Evolutionary conservation across 1,140 invertebrate genomes (phyloP).

Genomic region (Drosophila punjabiensis): DNA sequence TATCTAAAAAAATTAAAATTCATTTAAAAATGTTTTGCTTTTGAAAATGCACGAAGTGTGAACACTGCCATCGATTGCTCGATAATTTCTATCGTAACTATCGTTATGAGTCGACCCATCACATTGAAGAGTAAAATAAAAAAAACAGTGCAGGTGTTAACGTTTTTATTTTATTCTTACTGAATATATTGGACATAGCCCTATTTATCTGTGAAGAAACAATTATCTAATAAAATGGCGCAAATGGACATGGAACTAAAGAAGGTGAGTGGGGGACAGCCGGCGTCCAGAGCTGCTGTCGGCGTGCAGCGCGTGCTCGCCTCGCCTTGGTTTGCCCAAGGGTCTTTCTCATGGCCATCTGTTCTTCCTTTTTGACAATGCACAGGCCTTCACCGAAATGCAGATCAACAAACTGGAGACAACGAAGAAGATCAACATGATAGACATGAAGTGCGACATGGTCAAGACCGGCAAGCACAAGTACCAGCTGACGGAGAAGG

Average conservation of each 20-base stretch:
- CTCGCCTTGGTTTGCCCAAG: not conserved
- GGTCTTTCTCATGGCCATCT: conserved; percentile 19
- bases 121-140: not conserved
- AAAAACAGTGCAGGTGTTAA: conserved; percentile 58
- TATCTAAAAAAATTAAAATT: too few relatives aligned
- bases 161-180: conserved; percentile 38
- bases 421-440: conserved; percentile 84
- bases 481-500: conserved; percentile 79
- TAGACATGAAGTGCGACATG: conserved; percentile 83
- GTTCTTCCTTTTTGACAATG: not conserved
- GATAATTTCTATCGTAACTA: not conserved
- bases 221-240: conserved; percentile 59
- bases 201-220: conserved; percentile 2
- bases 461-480: conserved; percentile 84
- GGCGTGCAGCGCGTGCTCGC: conserved; percentile 44
- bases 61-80: not conserved
- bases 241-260: conserved; percentile 85
- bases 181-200: conserved; percentile 5
- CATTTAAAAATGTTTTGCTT: not conserved
- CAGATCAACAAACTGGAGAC: conserved; percentile 84
- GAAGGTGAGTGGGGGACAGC: conserved; percentile 53
- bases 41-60: not conserved
- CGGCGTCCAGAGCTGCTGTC: not conserved
- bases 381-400: conserved; percentile 84
- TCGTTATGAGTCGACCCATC: conserved; percentile 3